Conservation (phyloP, 1,140 invertebrate genomes). For the Orchestia grillus region DNA sequence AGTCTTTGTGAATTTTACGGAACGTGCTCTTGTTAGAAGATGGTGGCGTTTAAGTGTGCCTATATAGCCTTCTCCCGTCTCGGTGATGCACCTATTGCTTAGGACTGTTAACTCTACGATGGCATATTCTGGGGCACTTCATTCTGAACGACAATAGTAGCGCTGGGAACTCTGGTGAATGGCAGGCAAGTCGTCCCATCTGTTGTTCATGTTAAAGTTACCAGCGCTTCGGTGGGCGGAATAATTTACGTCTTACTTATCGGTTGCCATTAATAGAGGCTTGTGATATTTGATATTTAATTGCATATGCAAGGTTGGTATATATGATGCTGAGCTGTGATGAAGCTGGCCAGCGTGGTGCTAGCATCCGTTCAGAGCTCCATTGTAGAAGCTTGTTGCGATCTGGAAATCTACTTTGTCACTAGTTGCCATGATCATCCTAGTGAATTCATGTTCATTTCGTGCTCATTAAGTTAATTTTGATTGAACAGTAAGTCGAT, state of each 20-base stretch:
- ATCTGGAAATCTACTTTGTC: not conserved
- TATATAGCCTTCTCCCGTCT: not conserved
- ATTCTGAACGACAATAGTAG: not conserved
- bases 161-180: not conserved
- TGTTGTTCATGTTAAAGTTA: not conserved
- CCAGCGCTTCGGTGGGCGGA: not conserved
- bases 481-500: not conserved
- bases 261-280: conserved; percentile 26
- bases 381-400: not conserved
- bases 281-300: conserved; percentile 38
- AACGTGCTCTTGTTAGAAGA: not conserved
- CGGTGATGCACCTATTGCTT: not conserved
- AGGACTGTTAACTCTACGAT: not conserved
- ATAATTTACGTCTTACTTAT: not conserved
- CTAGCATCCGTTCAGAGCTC: not conserved
- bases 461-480: conserved; percentile 1
- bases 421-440: not conserved
- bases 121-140: conserved; percentile 5
- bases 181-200: not conserved
- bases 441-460: conserved; percentile 1
- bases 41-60: not conserved
- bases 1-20: not conserved
- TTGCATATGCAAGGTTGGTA: not conserved
- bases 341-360: not conserved
- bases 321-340: not conserved